These are phyloP conservation scores for Accipiter cooperii DNA, from an alignment of 2,113 vertebrate species.

Conservation along the genomic window DNA sequence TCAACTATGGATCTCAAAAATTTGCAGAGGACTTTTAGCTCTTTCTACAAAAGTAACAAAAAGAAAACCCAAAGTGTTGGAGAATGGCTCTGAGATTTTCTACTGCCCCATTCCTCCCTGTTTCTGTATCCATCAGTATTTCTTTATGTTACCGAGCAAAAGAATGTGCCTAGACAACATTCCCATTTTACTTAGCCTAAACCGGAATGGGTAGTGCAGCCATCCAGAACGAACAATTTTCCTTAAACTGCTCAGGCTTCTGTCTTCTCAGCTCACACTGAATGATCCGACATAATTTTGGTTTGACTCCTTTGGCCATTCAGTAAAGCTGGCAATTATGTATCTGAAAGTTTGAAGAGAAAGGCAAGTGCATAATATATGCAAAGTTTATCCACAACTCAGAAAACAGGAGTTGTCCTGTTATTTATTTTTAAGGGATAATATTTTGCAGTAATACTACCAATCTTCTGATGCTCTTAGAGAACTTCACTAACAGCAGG, in stretches of 20 bases:
- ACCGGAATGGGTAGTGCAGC: background rate
- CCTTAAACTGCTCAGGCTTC: background rate
- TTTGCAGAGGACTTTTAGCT: background rate
- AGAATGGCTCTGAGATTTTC: background rate
- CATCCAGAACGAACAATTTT: background rate
- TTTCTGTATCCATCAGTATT: background rate
- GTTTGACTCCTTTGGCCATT: background rate
- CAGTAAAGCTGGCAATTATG: background rate
- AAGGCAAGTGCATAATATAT: background rate
- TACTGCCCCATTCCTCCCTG: background rate
- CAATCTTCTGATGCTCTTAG: background rate
- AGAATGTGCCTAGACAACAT: background rate
- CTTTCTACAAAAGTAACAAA: background rate
- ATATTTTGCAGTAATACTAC: background rate
- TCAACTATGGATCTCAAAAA: background rate
- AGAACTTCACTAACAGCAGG: background rate
- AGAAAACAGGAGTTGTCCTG: background rate
- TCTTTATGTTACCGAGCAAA: background rate
- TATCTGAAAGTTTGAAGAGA: background rate
- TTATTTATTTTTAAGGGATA: background rate
- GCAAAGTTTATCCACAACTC: background rate
- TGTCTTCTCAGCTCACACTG: background rate
- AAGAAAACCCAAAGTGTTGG: background rate
- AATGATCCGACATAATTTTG: background rate
- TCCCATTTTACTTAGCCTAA: background rate